Evolutionary conservation across 2,797 vertebrate genomes (phyloP).

Genomic region (Hozukius guyotensis): DNA sequence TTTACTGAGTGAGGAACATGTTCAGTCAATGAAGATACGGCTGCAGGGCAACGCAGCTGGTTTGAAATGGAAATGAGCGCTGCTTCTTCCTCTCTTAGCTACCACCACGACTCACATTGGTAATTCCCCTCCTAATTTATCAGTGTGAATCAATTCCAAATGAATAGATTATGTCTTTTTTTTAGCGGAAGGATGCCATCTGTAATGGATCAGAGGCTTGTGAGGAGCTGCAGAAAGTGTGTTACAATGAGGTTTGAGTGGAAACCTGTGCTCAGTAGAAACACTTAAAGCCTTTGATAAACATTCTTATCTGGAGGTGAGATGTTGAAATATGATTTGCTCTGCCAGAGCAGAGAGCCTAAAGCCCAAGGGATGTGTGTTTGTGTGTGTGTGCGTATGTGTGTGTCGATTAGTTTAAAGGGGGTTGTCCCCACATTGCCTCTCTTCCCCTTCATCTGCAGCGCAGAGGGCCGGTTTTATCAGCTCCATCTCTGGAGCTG

Average conservation of each 20-base stretch:
- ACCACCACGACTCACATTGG: conserved; percentile 49
- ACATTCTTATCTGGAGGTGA: conserved; percentile 73
- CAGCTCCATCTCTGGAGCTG: conserved; percentile 58
- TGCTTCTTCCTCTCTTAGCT: conserved; percentile 68
- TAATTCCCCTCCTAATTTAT: conserved; percentile 69
- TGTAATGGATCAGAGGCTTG: conserved; percentile 47
- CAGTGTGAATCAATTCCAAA: conserved; percentile 61
- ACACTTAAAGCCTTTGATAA: conserved; percentile 67
- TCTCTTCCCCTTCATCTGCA: conserved; percentile 61
- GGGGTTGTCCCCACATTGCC: conserved; percentile 68
- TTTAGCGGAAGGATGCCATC: conserved; percentile 43
- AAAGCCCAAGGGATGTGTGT: conserved; percentile 51
- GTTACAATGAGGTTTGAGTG: conserved; percentile 26
- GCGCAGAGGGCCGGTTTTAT: conserved; percentile 68
- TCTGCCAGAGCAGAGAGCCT: conserved; percentile 53
- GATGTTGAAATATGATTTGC: conserved; percentile 70
- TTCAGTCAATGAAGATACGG: conserved; percentile 77
- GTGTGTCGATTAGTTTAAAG: conserved; percentile 45
- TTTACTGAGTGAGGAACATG: conserved; percentile 80
- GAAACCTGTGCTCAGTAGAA: conserved; percentile 39
- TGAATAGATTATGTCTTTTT: conserved; percentile 38
- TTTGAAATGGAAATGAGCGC: conserved; percentile 85
- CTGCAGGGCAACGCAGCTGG: conserved; percentile 70
- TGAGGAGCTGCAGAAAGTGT: conserved; percentile 39
- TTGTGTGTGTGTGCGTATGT: conserved; percentile 31